These are phyloP conservation scores for Stigmatopora argus DNA, from an alignment of 2,113 vertebrate genomes.

Conservation along the genomic window DNA sequence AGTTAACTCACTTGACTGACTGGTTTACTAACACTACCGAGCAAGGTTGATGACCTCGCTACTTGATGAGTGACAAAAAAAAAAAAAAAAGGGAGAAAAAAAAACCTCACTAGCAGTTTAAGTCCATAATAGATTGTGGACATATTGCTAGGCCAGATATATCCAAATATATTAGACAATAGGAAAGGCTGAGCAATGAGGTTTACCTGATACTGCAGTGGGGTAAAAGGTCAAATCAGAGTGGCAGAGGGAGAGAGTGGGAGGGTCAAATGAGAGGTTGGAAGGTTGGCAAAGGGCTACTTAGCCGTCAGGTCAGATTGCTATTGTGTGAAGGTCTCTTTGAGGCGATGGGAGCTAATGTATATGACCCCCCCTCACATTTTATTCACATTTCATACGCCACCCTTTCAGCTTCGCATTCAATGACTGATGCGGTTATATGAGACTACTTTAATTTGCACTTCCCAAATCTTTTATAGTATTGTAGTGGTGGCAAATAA, in stretches of 20 bases:
- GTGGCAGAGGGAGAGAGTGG: conserved; percentile 50
- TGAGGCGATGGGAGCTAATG: conserved; percentile 34
- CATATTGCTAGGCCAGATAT: neutral
- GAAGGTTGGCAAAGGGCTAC: conserved; percentile 12
- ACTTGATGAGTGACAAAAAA: no score
- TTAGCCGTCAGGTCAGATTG: conserved; percentile 37
- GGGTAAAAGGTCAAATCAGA: conserved; percentile 40
- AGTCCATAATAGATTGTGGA: neutral
- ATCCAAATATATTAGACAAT: conserved; percentile 21
- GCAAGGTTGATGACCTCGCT: conserved; percentile 7
- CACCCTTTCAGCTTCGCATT: neutral
- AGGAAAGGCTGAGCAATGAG: conserved; percentile 33
- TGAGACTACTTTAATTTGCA: neutral
- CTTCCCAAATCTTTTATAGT: neutral
- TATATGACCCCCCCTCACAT: conserved; percentile 20
- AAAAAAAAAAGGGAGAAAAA: no score
- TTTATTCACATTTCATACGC: conserved; percentile 12
- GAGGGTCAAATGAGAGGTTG: conserved; percentile 23
- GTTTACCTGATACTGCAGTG: conserved; percentile 54
- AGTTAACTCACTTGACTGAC: conserved; percentile 42
- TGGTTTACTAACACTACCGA: conserved; percentile 30
- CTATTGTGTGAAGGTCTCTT: conserved; percentile 42
- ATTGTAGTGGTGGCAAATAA: neutral
- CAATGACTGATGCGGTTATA: neutral
- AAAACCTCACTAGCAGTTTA: neutral